Percentiles rank a stretch among this genome's conserved stretches.
Conservation (phyloP, 2,797 vertebrate species). For the Trachops cirrhosus region DNA sequence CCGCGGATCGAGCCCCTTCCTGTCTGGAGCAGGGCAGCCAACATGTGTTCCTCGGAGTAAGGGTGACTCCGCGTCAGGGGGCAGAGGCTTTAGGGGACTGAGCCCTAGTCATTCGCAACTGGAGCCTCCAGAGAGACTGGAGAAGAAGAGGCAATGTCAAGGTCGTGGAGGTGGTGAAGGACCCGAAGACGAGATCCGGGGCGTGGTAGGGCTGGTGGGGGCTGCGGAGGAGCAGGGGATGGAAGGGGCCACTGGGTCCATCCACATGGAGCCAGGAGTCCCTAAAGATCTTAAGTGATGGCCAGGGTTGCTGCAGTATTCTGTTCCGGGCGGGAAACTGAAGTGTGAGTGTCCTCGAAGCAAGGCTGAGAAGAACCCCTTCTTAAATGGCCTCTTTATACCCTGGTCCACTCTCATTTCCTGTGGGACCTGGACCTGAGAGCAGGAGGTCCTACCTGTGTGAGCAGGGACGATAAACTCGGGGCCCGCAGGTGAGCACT, state of each 20-base stretch:
- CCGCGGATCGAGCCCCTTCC: neutral
- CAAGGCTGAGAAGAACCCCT: neutral
- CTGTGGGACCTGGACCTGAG: neutral
- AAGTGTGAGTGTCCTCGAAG: neutral
- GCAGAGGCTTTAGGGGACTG: neutral
- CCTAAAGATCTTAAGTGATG: neutral
- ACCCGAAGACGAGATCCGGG: neutral
- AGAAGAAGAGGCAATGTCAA: neutral
- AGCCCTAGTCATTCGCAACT: neutral
- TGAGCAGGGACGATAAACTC: neutral
- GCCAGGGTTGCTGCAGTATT: neutral
- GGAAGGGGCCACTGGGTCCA: neutral
- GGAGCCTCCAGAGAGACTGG: neutral
- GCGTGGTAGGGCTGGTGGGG: neutral
- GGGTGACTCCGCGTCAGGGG: neutral
- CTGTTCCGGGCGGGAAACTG: neutral
- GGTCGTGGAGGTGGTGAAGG: neutral
- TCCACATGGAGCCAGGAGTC: neutral
- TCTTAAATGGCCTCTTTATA: neutral
- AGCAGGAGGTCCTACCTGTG: neutral
- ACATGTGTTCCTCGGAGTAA: neutral
- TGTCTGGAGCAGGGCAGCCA: neutral
- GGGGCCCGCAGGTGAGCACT: neutral
- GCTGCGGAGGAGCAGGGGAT: neutral
- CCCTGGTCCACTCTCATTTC: too few species aligned